These are phyloP conservation scores for Xanthorhoe spadicearia DNA, from an alignment of 2,888 invertebrate genomes.

Conservation along the genomic window DNA sequence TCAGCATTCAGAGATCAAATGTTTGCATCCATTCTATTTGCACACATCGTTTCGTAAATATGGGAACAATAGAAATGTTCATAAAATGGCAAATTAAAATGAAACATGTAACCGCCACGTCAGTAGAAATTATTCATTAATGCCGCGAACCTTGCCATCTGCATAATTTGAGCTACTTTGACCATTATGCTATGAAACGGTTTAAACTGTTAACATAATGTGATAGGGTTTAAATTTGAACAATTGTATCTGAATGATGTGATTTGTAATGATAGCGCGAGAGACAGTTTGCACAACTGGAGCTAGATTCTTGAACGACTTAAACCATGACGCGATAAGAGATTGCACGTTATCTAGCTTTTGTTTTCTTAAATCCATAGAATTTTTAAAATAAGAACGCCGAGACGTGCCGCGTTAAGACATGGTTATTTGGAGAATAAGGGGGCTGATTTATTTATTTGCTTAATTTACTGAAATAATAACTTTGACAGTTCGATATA, in stretches of 20 bases:
- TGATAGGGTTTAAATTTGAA: conserved; percentile 3
- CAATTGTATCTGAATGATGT: neutral
- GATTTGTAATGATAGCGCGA: neutral
- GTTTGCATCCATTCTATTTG: neutral
- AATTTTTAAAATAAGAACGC: too few relatives aligned
- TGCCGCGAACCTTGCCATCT: conserved; percentile 4
- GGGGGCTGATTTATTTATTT: too few relatives aligned
- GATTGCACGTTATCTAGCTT: too few relatives aligned
- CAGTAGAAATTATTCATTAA: conserved; percentile 4
- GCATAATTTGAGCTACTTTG: conserved; percentile 14
- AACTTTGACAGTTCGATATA: too few relatives aligned
- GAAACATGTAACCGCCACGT: conserved; percentile 8
- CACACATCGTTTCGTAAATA: neutral
- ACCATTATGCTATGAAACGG: neutral
- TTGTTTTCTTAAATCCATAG: too few relatives aligned
- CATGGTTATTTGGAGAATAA: too few relatives aligned
- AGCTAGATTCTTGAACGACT: too few relatives aligned
- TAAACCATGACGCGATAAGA: too few relatives aligned
- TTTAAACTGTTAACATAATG: neutral
- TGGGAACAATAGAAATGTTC: conserved; percentile 6
- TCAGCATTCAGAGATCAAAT: neutral
- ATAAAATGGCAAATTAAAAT: conserved; percentile 15
- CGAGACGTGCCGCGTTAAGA: too few relatives aligned
- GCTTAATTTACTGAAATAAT: too few relatives aligned
- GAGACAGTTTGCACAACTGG: too few relatives aligned